A percentile compares a stretch with the other conserved stretches of the same genome.
Evolutionary conservation across 2,113 vertebrate species (phyloP).

Genomic region (Helogale parvula): DNA sequence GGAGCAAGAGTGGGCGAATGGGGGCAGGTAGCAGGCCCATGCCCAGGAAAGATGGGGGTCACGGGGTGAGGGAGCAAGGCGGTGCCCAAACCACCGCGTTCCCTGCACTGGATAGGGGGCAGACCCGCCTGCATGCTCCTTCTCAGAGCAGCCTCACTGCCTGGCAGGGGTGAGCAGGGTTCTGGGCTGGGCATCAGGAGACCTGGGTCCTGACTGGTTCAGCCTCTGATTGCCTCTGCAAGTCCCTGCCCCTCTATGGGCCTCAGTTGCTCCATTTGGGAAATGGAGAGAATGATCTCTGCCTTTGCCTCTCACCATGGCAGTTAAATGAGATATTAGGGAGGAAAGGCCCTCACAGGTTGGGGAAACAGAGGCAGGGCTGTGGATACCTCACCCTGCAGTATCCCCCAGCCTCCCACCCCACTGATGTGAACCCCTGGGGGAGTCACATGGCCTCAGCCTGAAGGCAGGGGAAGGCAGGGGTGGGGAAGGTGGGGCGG

Average conservation of each 20-base stretch:
- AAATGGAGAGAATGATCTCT: background rate
- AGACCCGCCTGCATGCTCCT: background rate
- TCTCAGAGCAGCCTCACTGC: background rate
- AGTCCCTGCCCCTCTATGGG: background rate
- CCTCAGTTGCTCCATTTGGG: background rate
- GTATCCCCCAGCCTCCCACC: background rate
- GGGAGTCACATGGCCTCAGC: background rate
- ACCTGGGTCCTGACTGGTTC: background rate
- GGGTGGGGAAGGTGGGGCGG: background rate
- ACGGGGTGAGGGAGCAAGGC: background rate
- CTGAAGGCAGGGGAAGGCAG: background rate
- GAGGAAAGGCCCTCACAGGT: background rate
- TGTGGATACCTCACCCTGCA: background rate
- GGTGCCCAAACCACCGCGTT: accelerated
- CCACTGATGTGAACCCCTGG: background rate
- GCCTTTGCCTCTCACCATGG: background rate
- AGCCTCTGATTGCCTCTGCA: background rate
- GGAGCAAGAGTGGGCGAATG: background rate
- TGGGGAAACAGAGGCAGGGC: background rate
- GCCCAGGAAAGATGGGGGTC: background rate
- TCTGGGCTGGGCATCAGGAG: no score
- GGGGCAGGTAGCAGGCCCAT: no score
- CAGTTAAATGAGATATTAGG: background rate
- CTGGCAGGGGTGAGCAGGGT: background rate
- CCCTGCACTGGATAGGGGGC: no score